Evolutionary conservation across 1,140 invertebrate species (phyloP).

Genomic region (Anastrepha ludens): DNA sequence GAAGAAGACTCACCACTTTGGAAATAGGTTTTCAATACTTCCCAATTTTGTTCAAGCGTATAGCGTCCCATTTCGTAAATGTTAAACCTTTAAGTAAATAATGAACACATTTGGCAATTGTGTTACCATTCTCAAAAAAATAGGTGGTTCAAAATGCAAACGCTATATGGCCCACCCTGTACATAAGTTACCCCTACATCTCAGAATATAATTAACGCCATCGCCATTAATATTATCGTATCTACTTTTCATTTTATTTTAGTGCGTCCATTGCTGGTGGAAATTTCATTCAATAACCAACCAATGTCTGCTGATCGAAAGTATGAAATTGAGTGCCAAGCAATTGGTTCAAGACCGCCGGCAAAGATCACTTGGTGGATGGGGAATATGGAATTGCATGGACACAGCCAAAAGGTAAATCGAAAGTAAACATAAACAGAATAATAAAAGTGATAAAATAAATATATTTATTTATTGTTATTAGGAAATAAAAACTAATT

Average conservation of each 20-base stretch:
- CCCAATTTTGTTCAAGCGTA: no score
- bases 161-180: no score
- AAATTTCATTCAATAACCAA: conserved; percentile 85
- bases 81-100: no score
- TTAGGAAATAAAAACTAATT: not conserved
- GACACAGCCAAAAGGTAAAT: conserved; percentile 71
- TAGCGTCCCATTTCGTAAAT: no score
- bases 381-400: conserved; percentile 80
- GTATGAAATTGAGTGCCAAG: conserved; percentile 86
- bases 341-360: conserved; percentile 86
- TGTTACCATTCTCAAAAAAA: no score
- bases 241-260: conserved; percentile 55
- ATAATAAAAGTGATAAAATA: not conserved
- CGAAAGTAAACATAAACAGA: not conserved
- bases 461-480: not conserved
- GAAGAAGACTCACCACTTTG: no score
- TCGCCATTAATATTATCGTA: no score
- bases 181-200: no score
- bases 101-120: no score
- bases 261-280: conserved; percentile 86
- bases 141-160: no score
- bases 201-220: no score
- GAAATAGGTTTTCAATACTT: no score
- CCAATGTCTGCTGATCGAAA: conserved; percentile 87
- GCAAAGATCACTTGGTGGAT: conserved; percentile 89